phyloP scores from a whole-genome alignment of 2,113 vertebrate genomes.

The Apodemus sylvaticus region DNA sequence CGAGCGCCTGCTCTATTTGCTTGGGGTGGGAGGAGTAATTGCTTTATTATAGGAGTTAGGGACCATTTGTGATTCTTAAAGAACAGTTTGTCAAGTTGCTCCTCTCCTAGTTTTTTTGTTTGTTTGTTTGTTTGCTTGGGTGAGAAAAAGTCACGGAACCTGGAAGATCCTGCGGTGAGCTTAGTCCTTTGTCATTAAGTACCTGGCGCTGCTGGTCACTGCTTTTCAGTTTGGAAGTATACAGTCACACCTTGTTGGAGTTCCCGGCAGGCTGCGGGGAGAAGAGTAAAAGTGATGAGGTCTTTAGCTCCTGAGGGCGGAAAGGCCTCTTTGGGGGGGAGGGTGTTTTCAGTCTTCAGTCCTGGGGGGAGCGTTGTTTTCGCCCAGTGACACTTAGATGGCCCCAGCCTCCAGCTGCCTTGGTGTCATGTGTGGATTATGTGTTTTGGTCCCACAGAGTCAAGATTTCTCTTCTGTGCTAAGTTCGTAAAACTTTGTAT shows the following conservation, averaged over 20 bases:
- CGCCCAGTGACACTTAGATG: neutral
- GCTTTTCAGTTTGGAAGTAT: constrained; percentile 53
- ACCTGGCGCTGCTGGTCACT: constrained; percentile 6
- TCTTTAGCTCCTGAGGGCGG: constrained; percentile 14
- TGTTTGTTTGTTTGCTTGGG: neutral
- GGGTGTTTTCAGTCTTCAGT: constrained; percentile 14
- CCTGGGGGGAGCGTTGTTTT: constrained; percentile 43
- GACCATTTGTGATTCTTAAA: constrained; percentile 53
- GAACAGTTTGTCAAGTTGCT: constrained; percentile 65
- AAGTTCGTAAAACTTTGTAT: constrained; percentile 30
- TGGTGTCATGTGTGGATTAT: neutral
- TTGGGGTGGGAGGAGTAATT: constrained; percentile 59
- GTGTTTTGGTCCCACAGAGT: neutral
- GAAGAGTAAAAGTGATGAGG: constrained; percentile 48
- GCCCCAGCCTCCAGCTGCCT: constrained; percentile 13
- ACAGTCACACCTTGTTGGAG: constrained; percentile 31
- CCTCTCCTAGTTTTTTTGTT: neutral
- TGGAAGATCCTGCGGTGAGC: constrained; percentile 26
- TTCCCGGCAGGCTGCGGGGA: constrained; percentile 63
- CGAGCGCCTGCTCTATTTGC: constrained; percentile 51
- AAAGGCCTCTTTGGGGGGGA: constrained; percentile 30
- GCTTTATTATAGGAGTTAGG: constrained; percentile 56
- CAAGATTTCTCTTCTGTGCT: neutral
- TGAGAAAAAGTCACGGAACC: neutral
- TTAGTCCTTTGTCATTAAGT: constrained; percentile 37